Evolutionary conservation across 2,113 vertebrate species (phyloP).

Genomic region (Strix uralensis): DNA sequence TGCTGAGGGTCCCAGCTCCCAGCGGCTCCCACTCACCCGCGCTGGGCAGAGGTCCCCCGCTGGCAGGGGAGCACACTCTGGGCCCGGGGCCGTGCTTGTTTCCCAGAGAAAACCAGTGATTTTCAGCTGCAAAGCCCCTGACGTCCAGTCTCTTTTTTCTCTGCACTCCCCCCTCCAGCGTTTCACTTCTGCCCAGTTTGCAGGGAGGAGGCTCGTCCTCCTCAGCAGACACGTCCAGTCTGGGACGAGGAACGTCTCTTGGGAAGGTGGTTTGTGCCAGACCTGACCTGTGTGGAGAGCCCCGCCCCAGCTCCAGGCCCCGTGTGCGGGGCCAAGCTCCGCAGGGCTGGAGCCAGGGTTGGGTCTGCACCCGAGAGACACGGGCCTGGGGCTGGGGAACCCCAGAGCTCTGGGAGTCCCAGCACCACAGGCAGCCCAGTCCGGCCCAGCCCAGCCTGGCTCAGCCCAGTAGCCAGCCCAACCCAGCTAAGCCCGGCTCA

Average conservation of each 20-base stretch:
- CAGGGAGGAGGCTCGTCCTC: neutral
- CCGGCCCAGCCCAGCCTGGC: neutral
- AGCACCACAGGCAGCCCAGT: neutral
- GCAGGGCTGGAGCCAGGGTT: neutral
- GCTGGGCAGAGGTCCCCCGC: too few relatives aligned
- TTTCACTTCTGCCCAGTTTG: neutral
- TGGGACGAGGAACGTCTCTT: neutral
- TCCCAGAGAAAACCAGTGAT: neutral
- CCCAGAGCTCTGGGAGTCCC: too few relatives aligned
- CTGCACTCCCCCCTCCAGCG: accelerated
- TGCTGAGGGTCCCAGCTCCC: neutral
- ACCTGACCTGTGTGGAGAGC: accelerated
- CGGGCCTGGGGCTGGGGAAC: neutral
- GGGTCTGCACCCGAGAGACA: neutral
- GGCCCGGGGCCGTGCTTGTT: neutral
- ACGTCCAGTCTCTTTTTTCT: neutral
- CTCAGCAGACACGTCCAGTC: neutral
- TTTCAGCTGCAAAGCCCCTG: neutral
- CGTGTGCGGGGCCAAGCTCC: too few relatives aligned
- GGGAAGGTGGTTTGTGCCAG: neutral
- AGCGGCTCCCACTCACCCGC: too few relatives aligned
- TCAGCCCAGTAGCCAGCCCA: too few relatives aligned
- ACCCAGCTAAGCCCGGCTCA: too few relatives aligned
- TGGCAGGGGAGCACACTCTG: neutral
- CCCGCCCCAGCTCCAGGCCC: neutral